phyloP scores from a whole-genome alignment of 2,797 vertebrate genomes.

The Strix occidentalis region DNA sequence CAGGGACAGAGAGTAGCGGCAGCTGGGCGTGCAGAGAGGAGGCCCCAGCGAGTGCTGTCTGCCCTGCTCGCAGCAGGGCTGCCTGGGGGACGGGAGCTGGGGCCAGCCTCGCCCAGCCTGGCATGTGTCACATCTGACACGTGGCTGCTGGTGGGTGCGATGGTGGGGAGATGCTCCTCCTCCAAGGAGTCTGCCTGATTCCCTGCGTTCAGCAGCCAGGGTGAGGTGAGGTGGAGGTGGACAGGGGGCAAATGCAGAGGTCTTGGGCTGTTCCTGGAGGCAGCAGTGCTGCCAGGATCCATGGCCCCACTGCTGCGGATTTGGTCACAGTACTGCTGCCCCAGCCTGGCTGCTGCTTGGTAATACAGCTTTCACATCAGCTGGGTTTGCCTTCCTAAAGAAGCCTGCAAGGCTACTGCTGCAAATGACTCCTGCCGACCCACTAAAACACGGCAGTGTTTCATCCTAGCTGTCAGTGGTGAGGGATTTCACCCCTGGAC shows the following conservation, averaged over 20 bases:
- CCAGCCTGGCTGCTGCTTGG: slow-evolving; percentile 34
- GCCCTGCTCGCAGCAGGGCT: background rate
- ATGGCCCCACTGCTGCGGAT: background rate
- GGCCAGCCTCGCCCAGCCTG: background rate
- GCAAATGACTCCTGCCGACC: fast-evolving
- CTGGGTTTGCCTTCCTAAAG: background rate
- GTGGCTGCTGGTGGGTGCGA: fast-evolving
- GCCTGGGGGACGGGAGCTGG: background rate
- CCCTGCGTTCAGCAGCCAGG: background rate
- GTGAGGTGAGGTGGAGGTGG: background rate
- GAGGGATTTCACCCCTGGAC: background rate
- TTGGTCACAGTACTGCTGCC: slow-evolving; percentile 46
- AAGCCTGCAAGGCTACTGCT: background rate
- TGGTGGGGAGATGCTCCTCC: background rate
- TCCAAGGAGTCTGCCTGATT: background rate
- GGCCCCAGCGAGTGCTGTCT: background rate
- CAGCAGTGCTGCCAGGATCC: background rate
- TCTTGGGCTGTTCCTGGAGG: background rate
- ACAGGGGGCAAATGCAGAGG: background rate
- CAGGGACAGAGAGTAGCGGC: background rate
- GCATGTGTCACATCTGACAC: fast-evolving
- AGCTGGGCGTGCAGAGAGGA: background rate
- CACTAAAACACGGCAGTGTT: fast-evolving
- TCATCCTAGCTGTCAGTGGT: fast-evolving
- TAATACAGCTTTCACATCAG: background rate